Conservation (phyloP, 2,113 vertebrate genomes). For the Pseudois nayaur region DNA sequence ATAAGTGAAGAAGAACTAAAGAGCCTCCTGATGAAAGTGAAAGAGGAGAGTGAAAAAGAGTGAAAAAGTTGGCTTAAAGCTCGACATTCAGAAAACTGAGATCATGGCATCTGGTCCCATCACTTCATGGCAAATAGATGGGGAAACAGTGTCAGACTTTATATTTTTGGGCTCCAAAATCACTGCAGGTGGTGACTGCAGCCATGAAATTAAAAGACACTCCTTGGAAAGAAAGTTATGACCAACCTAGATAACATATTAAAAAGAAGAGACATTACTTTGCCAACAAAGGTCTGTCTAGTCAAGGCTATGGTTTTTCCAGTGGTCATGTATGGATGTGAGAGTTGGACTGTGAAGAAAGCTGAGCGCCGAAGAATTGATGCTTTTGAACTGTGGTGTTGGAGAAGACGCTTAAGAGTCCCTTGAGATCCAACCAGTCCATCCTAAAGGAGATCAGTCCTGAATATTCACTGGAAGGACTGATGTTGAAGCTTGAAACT, state of each 20-base stretch:
- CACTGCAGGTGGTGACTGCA: background rate
- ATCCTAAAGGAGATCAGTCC: background rate
- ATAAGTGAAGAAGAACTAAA: background rate
- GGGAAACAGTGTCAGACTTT: background rate
- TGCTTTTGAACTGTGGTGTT: background rate
- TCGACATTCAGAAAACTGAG: background rate
- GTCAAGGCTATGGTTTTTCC: background rate
- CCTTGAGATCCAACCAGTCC: background rate
- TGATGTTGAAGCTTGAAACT: background rate
- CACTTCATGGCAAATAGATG: background rate
- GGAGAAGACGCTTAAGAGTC: background rate
- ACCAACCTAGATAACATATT: background rate
- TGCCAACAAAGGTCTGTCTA: too few relatives aligned
- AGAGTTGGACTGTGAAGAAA: background rate
- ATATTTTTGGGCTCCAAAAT: background rate
- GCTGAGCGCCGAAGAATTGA: accelerated
- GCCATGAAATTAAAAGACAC: too few relatives aligned
- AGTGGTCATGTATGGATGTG: background rate
- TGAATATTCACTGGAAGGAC: background rate
- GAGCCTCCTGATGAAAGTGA: background rate
- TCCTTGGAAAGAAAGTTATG: too few relatives aligned
- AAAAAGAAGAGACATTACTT: background rate
- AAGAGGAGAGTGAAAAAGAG: background rate
- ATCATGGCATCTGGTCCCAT: background rate
- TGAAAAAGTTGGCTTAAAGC: background rate